phyloP scores from a whole-genome alignment of 2,113 vertebrate genomes.

The Brachionichthys hirsutus region DNA sequence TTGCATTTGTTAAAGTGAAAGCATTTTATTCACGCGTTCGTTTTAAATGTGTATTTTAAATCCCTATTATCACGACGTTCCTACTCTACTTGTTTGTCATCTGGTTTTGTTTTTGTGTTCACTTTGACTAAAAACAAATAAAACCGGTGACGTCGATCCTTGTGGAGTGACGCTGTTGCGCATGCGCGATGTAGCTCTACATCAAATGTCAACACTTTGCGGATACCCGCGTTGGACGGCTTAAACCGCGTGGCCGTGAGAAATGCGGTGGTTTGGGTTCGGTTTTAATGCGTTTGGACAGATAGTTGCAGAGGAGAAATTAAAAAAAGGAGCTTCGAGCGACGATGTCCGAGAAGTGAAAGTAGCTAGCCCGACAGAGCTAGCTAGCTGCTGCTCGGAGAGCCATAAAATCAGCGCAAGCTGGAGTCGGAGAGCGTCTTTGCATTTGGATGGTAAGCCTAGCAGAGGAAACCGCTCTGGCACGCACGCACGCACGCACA shows the following conservation, averaged over 20 bases:
- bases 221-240: neutral
- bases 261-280: conserved; percentile 83
- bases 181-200: conserved; percentile 21
- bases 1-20: neutral
- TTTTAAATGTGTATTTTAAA: neutral
- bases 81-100: neutral
- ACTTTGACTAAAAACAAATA: conserved; percentile 9
- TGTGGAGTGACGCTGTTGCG: neutral
- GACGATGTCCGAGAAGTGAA: conserved; percentile 22
- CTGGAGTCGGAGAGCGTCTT: conserved; percentile 72
- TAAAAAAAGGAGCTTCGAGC: neutral
- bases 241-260: neutral
- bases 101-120: neutral
- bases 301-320: conserved; percentile 30
- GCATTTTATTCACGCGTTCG: neutral
- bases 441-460: conserved; percentile 53
- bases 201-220: neutral
- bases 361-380: conserved; percentile 53
- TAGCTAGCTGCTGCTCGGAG: conserved; percentile 1
- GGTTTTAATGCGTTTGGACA: conserved; percentile 85
- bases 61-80: conserved; percentile 24
- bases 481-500: no score
- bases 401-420: conserved; percentile 47
- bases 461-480: no score
- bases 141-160: neutral